phyloP scores from a whole-genome alignment of 2,113 vertebrate species.

The Colossoma macropomum region DNA sequence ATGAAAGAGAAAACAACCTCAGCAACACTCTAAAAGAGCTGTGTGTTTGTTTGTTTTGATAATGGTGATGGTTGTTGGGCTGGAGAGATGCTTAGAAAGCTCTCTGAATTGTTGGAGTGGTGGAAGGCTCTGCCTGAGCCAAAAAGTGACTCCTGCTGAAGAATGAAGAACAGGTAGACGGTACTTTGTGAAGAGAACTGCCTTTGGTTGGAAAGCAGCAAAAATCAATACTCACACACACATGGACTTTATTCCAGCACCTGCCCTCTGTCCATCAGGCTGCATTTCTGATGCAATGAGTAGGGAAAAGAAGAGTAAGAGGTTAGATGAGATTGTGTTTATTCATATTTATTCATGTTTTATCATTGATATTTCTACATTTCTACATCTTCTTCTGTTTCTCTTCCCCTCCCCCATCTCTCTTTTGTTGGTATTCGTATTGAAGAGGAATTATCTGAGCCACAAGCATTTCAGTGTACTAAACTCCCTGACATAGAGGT shows the following conservation, averaged over 20 bases:
- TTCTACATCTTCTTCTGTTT: too few relatives aligned
- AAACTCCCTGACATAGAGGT: too few relatives aligned
- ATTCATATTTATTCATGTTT: not conserved
- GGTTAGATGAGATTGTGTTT: too few relatives aligned
- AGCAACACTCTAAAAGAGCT: not conserved
- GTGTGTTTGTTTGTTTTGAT: slow-evolving; percentile 21
- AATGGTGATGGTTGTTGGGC: not conserved
- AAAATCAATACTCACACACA: not conserved
- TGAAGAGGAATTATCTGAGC: too few relatives aligned
- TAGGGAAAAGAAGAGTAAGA: not conserved
- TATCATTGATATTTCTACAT: not conserved
- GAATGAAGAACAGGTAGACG: not conserved
- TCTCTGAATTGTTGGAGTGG: slow-evolving; percentile 8
- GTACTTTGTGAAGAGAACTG: not conserved
- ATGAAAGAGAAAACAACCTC: not conserved
- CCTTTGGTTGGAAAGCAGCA: not conserved
- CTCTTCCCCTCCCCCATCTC: too few relatives aligned
- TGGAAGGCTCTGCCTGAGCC: not conserved
- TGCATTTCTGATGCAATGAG: not conserved
- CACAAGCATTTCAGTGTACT: too few relatives aligned
- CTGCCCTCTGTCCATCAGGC: not conserved
- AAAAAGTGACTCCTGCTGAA: slow-evolving; percentile 6
- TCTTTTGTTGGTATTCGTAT: too few relatives aligned
- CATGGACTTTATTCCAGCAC: not conserved
- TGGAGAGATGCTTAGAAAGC: slow-evolving; percentile 34